These are phyloP conservation scores for Eristalinus sepulchralis DNA, from an alignment of 2,888 invertebrate genomes.

Conservation along the genomic window DNA sequence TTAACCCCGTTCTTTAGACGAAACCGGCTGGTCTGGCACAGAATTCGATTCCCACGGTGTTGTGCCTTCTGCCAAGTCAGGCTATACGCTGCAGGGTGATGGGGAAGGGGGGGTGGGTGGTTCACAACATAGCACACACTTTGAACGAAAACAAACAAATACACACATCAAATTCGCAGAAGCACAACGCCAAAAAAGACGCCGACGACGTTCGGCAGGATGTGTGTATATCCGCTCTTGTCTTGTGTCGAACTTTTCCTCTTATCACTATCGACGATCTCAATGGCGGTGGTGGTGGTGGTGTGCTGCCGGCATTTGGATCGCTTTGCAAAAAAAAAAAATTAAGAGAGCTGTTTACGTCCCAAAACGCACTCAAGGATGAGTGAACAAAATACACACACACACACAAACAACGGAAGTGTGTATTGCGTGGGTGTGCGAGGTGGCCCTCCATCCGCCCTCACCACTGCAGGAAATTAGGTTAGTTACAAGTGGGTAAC, in stretches of 20 bases:
- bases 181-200: background rate
- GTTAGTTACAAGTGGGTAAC: slow-evolving; percentile 71
- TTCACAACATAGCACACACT: background rate
- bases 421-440: slow-evolving; percentile 4
- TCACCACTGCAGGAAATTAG: slow-evolving; percentile 62
- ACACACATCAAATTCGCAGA: slow-evolving; percentile 37
- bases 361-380: slow-evolving; percentile 54
- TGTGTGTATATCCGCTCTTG: slow-evolving; percentile 39
- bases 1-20: slow-evolving; percentile 13
- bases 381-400: background rate
- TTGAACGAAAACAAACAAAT: slow-evolving; percentile 20
- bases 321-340: slow-evolving; percentile 17
- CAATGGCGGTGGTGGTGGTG: background rate
- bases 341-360: slow-evolving; percentile 42
- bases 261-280: slow-evolving; percentile 52
- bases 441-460: background rate
- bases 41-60: slow-evolving; percentile 59
- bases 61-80: background rate
- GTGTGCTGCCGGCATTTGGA: background rate
- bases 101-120: too few relatives aligned
- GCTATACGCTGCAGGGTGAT: too few relatives aligned
- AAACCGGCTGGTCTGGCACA: background rate
- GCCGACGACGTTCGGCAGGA: background rate
- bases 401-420: slow-evolving; percentile 15
- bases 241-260: slow-evolving; percentile 44